phyloP scores from a whole-genome alignment of 1,140 invertebrate species.

The Trinorchestia longiramus region DNA sequence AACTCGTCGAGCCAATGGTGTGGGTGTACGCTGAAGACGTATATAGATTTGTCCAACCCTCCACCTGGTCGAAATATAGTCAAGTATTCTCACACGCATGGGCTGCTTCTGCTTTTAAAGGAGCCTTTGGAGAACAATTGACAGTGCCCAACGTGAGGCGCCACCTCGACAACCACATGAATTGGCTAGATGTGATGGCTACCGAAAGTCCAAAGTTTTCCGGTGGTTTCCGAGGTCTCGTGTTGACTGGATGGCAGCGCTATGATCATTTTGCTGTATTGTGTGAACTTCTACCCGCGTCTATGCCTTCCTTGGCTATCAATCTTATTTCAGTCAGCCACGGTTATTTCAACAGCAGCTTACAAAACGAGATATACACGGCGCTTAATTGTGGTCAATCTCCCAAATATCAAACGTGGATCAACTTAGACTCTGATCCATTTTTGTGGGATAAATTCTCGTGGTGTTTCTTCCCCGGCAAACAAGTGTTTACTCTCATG shows the following conservation, averaged over 20 bases:
- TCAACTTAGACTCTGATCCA: conserved; percentile 75
- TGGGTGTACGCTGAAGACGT: conserved; percentile 82
- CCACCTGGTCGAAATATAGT: conserved; percentile 84
- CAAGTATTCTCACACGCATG: conserved; percentile 88
- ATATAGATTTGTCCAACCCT: conserved; percentile 73
- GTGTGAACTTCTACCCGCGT: conserved; percentile 89
- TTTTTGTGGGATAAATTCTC: conserved; percentile 75
- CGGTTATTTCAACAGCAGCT: conserved; percentile 76
- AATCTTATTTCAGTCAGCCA: conserved; percentile 75
- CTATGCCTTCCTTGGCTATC: conserved; percentile 82
- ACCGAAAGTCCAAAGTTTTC: conserved; percentile 74
- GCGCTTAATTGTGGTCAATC: conserved; percentile 74
- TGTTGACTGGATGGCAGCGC: conserved; percentile 77
- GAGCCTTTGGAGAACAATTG: conserved; percentile 76
- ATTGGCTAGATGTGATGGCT: conserved; percentile 79
- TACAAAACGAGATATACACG: conserved; percentile 73
- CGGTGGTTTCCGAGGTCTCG: conserved; percentile 74
- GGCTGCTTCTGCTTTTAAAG: conserved; percentile 93
- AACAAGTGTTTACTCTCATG: conserved; percentile 75
- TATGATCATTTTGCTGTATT: conserved; percentile 94
- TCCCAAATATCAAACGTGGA: conserved; percentile 63
- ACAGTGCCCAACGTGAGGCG: conserved; percentile 76
- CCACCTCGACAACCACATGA: conserved; percentile 80
- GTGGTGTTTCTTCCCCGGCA: conserved; percentile 74
- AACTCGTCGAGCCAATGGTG: conserved; percentile 87